A percentile compares a stretch with the other conserved stretches of the same genome.
Conservation (phyloP, 2,888 invertebrate genomes). For the Stenolophus ochropezus region DNA sequence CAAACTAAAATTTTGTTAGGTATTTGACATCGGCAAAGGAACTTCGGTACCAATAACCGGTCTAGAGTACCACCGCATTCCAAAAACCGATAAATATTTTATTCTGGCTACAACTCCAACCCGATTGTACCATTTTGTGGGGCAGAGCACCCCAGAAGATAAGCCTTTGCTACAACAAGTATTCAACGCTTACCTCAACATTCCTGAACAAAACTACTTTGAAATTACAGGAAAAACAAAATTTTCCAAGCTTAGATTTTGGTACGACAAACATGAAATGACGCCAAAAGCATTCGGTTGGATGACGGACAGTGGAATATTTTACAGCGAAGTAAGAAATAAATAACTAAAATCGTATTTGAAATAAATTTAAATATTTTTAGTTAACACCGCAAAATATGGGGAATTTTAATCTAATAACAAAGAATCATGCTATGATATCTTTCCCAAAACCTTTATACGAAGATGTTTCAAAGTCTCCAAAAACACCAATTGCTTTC, state of each 20-base stretch:
- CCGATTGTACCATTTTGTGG: constrained; percentile 91
- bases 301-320: constrained; percentile 89
- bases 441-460: constrained; percentile 70
- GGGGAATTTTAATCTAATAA: constrained; percentile 55
- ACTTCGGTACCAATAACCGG: constrained; percentile 89
- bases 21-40: constrained; percentile 91
- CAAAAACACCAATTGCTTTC: constrained; percentile 80
- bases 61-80: constrained; percentile 86
- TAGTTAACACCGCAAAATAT: constrained; percentile 31
- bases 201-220: constrained; percentile 82
- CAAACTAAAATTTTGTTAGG: constrained; percentile 74
- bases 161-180: constrained; percentile 87
- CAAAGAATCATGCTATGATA: constrained; percentile 66
- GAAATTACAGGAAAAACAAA: constrained; percentile 83
- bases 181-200: constrained; percentile 85
- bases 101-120: constrained; percentile 90
- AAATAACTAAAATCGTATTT: neutral
- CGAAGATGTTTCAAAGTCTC: constrained; percentile 68
- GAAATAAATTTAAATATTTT: too few relatives aligned
- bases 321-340: constrained; percentile 85
- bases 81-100: constrained; percentile 83
- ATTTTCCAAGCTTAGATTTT: constrained; percentile 88
- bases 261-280: constrained; percentile 79
- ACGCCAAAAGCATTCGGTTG: constrained; percentile 89
- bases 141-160: constrained; percentile 84